phyloP scores from a whole-genome alignment of 2,113 vertebrate species.

The Motacilla alba region DNA sequence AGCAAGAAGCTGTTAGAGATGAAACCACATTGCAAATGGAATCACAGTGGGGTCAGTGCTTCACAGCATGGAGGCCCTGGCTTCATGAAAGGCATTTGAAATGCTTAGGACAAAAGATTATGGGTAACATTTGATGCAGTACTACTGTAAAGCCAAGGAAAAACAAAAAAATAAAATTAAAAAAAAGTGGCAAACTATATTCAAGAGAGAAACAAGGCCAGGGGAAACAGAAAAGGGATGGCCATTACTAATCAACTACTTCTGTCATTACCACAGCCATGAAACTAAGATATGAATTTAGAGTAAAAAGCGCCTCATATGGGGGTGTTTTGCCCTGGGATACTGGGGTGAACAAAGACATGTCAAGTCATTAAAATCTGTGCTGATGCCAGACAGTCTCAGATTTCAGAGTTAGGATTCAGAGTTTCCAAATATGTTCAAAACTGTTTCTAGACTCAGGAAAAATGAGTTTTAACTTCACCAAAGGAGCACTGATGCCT shows the following conservation, averaged over 20 bases:
- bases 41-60: neutral
- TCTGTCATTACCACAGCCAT: neutral
- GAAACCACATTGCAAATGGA: neutral
- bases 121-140: neutral
- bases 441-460: conserved; percentile 4
- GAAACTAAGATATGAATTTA: neutral
- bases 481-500: neutral
- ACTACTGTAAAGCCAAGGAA: neutral
- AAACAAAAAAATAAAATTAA: neutral
- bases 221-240: neutral
- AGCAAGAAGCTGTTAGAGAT: neutral
- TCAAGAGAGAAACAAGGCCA: neutral
- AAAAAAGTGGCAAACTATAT: neutral
- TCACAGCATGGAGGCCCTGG: neutral
- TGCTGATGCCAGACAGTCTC: neutral
- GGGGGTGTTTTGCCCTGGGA: neutral
- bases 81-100: neutral
- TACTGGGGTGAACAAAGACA: conserved; percentile 34
- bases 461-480: neutral
- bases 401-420: conserved; percentile 8
- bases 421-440: neutral
- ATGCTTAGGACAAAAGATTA: neutral
- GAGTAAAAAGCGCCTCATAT: neutral
- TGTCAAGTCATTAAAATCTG: conserved; percentile 18
- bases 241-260: conserved; percentile 16